Evolutionary conservation across 2,797 vertebrate species (phyloP), one percentile per base, ranked within the genome.

Genomic region (Phyllotis vaccarum): DNA sequence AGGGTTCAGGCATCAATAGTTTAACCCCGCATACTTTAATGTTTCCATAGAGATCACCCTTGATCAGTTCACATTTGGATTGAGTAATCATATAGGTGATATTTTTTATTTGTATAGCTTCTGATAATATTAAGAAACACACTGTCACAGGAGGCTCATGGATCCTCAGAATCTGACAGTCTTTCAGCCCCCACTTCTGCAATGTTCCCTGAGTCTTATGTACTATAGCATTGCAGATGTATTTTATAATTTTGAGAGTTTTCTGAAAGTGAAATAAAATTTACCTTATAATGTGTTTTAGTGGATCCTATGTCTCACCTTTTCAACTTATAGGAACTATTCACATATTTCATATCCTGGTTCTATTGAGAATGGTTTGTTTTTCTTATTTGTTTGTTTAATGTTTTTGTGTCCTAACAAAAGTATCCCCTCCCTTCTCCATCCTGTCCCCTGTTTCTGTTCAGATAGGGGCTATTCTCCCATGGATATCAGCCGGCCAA

Each of bases 11-110:
- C 37, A 37, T 60, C 24, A 27, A 2, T 14, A 37, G 19, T 22
- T 8, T n/a, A 10, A 0, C 8, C 2, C 5, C 1, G 60, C 29
- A 29, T 60, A 60, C 27, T 21, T 80, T 37, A 19, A 0, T 34
- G 60, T 60, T 3, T 43, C 24, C 22, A 40, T 12, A 19, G 14
- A 0, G 29, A 24, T 6, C 3, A 24, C 7, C 13, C 12, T 58
- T 80, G 78, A 7, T 56, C 6, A 29, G 6, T 58, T 81, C 12
- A 81, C 14, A 81, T 31, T 43, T 82, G 24, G 40, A 27, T 40
- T 62, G 16, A 10, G 10, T 14, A 46, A 5, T 49, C 3, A 49
- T 34, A 19, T 49, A 64, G 29, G 81, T 49, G 1, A 34, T 64
- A 46, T 46, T 31, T 82, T 21, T 21, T 10, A 49, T 49, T 49